phyloP scores from a whole-genome alignment of 2,888 invertebrate species.

The Acleris laterana region DNA sequence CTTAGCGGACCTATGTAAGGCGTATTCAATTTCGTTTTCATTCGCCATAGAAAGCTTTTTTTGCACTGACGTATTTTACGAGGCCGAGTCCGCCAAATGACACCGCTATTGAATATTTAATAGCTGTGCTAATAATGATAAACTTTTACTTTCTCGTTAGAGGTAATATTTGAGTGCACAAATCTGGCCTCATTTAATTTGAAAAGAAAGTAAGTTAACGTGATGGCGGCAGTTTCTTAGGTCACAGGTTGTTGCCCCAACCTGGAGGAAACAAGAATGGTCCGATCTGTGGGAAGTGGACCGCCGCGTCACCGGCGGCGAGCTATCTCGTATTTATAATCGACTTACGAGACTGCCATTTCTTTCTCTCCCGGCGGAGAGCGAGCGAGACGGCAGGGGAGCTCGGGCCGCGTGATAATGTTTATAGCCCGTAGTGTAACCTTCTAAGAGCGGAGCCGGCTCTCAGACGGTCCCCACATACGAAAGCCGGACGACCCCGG shows the following conservation, averaged over 20 bases:
- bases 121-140: slow-evolving; percentile 9
- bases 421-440: slow-evolving; percentile 25
- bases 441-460: slow-evolving; percentile 33
- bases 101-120: slow-evolving; percentile 27
- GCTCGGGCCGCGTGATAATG: slow-evolving; percentile 15
- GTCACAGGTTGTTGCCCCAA: slow-evolving; percentile 66
- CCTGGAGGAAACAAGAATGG: slow-evolving; percentile 55
- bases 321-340: slow-evolving; percentile 49
- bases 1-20: slow-evolving; percentile 52
- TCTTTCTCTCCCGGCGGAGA: slow-evolving; percentile 64
- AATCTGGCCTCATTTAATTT: slow-evolving; percentile 22
- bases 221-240: slow-evolving; percentile 30
- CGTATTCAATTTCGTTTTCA: slow-evolving; percentile 65
- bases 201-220: slow-evolving; percentile 29
- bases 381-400: slow-evolving; percentile 58
- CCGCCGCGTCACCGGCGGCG: slow-evolving; percentile 58
- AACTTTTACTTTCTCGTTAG: slow-evolving; percentile 37
- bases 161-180: slow-evolving; percentile 23
- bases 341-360: slow-evolving; percentile 51
- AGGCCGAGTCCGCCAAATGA: slow-evolving; percentile 9
- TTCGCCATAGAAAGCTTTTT: slow-evolving; percentile 56
- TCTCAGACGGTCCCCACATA: slow-evolving; percentile 56
- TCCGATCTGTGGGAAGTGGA: slow-evolving; percentile 72
- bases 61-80: slow-evolving; percentile 44
- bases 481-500: slow-evolving; percentile 73